Base-by-base conservation (phyloP, 2,888 invertebrate species). In the Sminthurides aquaticus region DNA sequence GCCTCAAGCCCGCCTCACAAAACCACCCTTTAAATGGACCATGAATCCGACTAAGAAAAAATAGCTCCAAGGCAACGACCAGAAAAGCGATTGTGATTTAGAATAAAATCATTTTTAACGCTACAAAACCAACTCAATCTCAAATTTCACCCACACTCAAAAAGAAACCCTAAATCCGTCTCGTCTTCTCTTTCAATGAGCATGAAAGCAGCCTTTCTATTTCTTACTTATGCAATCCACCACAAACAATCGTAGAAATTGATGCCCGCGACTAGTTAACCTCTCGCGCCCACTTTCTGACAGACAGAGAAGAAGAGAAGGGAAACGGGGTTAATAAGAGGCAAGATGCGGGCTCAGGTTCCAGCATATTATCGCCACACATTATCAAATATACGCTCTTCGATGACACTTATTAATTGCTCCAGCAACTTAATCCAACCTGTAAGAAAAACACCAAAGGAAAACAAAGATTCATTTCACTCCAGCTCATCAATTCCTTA, bases 111-210 rank as follows among this genome's bases (percentile, higher is more conserved):
- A 34, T 34, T 34, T 34, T 34, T 55, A 22, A 55, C 26, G n/a
- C 22, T 20, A 25, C 55, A 55, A 22, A 22, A 22, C 18, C 25
- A 18, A 22, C 55, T 55, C 55, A 55, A 55, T 55, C 26, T 55
- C 55, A 22, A 20, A 22, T 55, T 55, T 55, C 55, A 55, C 18
- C 26, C 26, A 55, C n/a, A 55, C 49, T n/a, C 49, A 49, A n/a
- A 49, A 49, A 49, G 49, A 49, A 22, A n/a, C 22, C 49, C 49
- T 22, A 49, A 22, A 49, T 49, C 22, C 20, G 8, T 49, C 49
- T 22, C 49, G 62, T 63, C 59, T 26, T 59, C 63, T 63, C 60
- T 57, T 57, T 52, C 49, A 62, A 59, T 59, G 55, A 60, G 60
- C 63, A 62, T n/a, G n/a, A n/a, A n/a, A n/a, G n/a, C n/a, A n/a